Base-by-base conservation (phyloP, 2,888 invertebrate genomes). In the Tubulanus polymorphus region DNA sequence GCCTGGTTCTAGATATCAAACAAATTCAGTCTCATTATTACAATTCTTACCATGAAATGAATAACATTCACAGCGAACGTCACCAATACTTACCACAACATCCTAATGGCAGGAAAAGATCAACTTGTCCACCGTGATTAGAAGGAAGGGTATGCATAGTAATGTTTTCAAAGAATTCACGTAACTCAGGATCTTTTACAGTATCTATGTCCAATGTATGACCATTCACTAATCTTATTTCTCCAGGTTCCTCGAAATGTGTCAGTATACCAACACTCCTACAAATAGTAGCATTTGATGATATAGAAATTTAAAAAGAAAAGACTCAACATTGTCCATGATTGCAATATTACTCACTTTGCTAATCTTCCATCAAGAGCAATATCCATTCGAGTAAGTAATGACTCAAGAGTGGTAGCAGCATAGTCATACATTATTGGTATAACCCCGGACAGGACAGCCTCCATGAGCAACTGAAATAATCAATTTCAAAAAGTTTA, bases 391-490 rank as follows among this genome's bases (percentile, higher is more conserved):
- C 63, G 67, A 47, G 60, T 59, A 37, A 68, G 55, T 28, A 78
- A 63, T 2, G 72, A 67, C 48, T 74, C 68, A 3, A 72, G 56
- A 12, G 73, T 74, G 1, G 75, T 71, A 3, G 73, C 75, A 55
- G 77, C 78, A 63, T 73, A 78, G 53, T 78, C 76, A 60, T 77
- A 78, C 26, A 74, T 71, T 48, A 78, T 70, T 8, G 76, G 74
- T 10, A 76, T 63, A 1, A 76, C 74, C 10, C 74, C 75, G 67
- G 74, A 74, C 53, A 69, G 53, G 2, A 77, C 73, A n/a, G 75
- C 74, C 66, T 75, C 75, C 37, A 71, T 63, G 27, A 78, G 61
- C 6, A 78, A 56, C 78, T 78, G 63, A 20, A 64, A 58, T 37
- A 10, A 20, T 45, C 23, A 23, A 49, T 37, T 18, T 20, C n/a